Evolutionary conservation across 2,797 vertebrate species (phyloP), one percentile per base, ranked within the genome.

Genomic region (Rhinogobio ventralis): DNA sequence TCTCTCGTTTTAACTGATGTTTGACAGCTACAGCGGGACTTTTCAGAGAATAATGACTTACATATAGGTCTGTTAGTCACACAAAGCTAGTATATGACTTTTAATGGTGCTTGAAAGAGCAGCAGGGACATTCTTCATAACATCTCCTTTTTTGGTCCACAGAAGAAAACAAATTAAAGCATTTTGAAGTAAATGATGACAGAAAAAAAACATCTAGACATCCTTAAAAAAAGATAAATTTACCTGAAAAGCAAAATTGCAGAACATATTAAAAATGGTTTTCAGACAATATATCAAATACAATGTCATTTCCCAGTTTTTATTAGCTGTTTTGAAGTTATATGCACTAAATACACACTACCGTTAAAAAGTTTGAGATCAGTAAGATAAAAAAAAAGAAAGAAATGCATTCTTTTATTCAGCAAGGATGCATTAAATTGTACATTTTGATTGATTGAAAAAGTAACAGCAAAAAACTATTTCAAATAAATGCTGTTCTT

Each of bases 71-170:
- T 79, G 17, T 57, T 76, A 64, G 9, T 64, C 76, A 45, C 39
- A 23, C 25, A 30, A 46, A 79, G 8, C 9, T 60, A 62, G 28
- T 33, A 39, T 77, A 19, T 15, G 36, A 60, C 11, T 17, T 36
- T n/a, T 55, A 75, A 42, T 14, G 20, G 19, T 23, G 1, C 3
- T 76, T 42, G 14, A 78, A 45, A 45, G n/a, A 78, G 75, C 55
- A 77, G 57, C n/a, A 45, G n/a, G 39, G 25, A 45, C 76, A 64
- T 79, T 64, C 10, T 66, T 64, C 2, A 64, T 46, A 79, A 79
- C 10, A 28, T 49, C 60, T 64, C 3, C 9, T 20, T 39, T 62
- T 42, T 42, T 25, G 11, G 14, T 14, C 23, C 68, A 71, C 2
- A 3, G 39, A n/a, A 71, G 39, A 71, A 42, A 23, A 25, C 39